phyloP scores from a whole-genome alignment of 2,797 vertebrate genomes.

The Odontamblyopus lacepedii region DNA sequence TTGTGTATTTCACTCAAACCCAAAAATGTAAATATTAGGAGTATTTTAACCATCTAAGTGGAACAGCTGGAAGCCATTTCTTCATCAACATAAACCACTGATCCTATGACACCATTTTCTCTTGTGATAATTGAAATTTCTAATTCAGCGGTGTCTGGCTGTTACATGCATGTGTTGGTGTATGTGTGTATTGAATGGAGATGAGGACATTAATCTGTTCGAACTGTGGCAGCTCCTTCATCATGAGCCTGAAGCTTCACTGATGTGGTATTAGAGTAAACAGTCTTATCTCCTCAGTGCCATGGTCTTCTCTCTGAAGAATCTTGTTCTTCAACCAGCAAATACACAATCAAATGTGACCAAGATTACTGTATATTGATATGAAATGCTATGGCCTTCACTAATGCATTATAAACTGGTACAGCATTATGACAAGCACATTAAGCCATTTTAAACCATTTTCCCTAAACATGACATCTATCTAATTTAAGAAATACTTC shows the following conservation, averaged over 20 bases:
- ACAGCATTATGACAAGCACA: no score
- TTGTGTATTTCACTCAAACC: no score
- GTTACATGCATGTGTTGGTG: neutral
- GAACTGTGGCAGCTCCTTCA: constrained; percentile 34
- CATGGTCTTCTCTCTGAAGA: neutral
- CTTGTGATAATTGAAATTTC: constrained; percentile 13
- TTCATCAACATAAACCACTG: constrained; percentile 12
- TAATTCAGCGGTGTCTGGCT: constrained; percentile 14
- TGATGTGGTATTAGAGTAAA: constrained; percentile 33
- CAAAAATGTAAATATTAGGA: neutral
- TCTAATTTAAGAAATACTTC: no score
- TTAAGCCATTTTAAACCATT: no score
- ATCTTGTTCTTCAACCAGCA: constrained; percentile 12
- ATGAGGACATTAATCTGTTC: constrained; percentile 57
- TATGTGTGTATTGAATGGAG: constrained; percentile 44
- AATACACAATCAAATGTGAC: constrained; percentile 13
- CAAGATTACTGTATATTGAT: neutral
- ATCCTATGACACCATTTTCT: neutral
- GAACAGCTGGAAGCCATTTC: neutral
- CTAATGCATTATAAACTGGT: no score
- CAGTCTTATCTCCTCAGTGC: constrained; percentile 21
- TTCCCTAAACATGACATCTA: no score
- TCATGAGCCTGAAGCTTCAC: constrained; percentile 31
- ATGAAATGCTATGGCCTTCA: no score
- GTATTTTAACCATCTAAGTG: neutral